Evolutionary conservation across 1,140 invertebrate species (phyloP).

Genomic region (Aphis gossypii): DNA sequence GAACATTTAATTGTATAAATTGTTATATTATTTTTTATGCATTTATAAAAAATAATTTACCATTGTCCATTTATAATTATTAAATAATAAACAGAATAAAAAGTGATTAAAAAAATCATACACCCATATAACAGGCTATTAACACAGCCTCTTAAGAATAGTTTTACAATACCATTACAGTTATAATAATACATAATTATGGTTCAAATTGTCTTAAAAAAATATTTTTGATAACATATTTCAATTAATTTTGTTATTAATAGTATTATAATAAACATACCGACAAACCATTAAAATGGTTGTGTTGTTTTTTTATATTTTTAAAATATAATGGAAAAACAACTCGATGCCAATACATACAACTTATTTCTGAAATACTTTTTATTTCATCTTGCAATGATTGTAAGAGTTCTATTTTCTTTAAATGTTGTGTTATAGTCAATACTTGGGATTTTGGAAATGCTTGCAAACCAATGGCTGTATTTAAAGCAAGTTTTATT

Average conservation of each 20-base stretch:
- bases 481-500: conserved; percentile 73
- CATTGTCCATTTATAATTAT: too few species aligned
- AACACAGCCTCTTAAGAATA: not conserved
- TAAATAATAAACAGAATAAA: too few species aligned
- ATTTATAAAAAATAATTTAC: too few species aligned
- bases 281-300: conserved; percentile 70
- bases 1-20: not conserved
- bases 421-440: conserved; percentile 68
- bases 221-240: not conserved
- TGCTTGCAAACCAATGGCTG: conserved; percentile 69
- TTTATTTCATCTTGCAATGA: conserved; percentile 70
- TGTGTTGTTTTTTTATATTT: conserved; percentile 72
- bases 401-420: conserved; percentile 71
- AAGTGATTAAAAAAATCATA: not conserved
- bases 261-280: conserved; percentile 64
- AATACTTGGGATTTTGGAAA: conserved; percentile 67
- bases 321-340: conserved; percentile 80
- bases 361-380: conserved; percentile 75
- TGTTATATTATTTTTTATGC: too few species aligned
- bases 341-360: conserved; percentile 81
- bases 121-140: not conserved
- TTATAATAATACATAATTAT: not conserved
- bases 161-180: not conserved
- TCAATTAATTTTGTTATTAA: not conserved
- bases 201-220: not conserved